Percentiles rank a stretch among this genome's conserved stretches.
Conservation (phyloP, 2,888 invertebrate genomes). For the Chromoteleia sp. region DNA sequence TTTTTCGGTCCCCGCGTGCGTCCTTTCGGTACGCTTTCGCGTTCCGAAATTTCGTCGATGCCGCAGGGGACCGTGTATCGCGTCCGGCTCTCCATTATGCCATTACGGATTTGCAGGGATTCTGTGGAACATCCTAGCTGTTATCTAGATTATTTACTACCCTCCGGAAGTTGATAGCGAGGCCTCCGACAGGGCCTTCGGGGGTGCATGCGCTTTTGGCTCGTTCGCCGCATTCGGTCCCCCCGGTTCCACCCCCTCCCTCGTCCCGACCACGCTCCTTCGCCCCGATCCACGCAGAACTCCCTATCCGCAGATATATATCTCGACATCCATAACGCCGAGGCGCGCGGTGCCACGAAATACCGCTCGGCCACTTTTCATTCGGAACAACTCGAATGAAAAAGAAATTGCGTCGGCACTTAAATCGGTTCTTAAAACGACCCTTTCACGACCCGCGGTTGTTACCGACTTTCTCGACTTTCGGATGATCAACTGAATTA, state of each 20-base stretch:
- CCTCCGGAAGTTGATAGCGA: conserved; percentile 71
- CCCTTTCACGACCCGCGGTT: conserved; percentile 42
- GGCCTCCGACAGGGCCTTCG: conserved; percentile 65
- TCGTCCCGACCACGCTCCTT: conserved; percentile 38
- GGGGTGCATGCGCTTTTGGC: conserved; percentile 71
- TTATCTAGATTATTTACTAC: conserved; percentile 79
- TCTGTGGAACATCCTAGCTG: conserved; percentile 73
- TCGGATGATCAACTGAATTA: conserved; percentile 47
- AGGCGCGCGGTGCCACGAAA: conserved; percentile 60
- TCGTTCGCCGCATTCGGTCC: conserved; percentile 46
- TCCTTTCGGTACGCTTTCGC: conserved; percentile 38
- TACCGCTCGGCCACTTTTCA: conserved; percentile 67
- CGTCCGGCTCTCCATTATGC: conserved; percentile 67
- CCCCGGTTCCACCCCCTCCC: conserved; percentile 38
- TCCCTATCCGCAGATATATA: conserved; percentile 49
- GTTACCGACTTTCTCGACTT: conserved; percentile 36
- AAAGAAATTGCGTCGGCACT: conserved; percentile 53
- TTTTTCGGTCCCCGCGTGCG: conserved; percentile 10
- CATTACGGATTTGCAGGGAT: conserved; percentile 78
- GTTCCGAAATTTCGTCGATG: conserved; percentile 53
- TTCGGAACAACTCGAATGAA: conserved; percentile 32
- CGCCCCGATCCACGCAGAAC: conserved; percentile 38
- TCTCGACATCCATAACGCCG: conserved; percentile 55
- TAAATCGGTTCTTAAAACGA: conserved; percentile 54
- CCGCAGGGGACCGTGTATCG: conserved; percentile 58